Conservation (phyloP, 2,888 invertebrate species). For the Teleogryllus oceanicus region DNA sequence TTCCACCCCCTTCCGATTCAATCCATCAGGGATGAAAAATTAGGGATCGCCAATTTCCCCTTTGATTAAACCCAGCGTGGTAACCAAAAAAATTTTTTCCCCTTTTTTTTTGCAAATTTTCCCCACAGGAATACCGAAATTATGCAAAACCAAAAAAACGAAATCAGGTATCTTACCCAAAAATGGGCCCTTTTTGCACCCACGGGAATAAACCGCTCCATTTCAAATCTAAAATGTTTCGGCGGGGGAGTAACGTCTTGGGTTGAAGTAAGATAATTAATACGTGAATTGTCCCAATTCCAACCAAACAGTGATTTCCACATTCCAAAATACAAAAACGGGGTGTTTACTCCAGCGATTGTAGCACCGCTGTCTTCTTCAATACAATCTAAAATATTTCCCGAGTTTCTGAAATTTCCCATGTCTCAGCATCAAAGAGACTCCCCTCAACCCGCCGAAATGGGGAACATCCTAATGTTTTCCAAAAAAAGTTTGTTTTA, state of each 20-base stretch:
- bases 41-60: conserved; percentile 99
- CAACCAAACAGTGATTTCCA: conserved; percentile 99
- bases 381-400: conserved; percentile 91
- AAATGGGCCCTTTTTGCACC: conserved; percentile 84
- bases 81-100: conserved; percentile 97
- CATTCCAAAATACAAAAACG: conserved; percentile 99
- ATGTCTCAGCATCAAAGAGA: conserved; percentile 46
- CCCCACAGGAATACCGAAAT: conserved; percentile 95
- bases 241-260: conserved; percentile 95
- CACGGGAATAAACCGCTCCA: conserved; percentile 82
- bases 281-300: too few relatives aligned
- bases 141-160: conserved; percentile 88
- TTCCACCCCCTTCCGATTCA: too few relatives aligned
- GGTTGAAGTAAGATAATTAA: conserved; percentile 96
- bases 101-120: conserved; percentile 92
- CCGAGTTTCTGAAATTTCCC: conserved; percentile 55
- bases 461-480: neutral
- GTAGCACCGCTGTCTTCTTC: conserved; percentile 92
- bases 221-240: conserved; percentile 89
- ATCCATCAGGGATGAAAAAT: conserved; percentile 98
- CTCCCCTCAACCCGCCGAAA: too few relatives aligned
- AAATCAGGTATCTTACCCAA: conserved; percentile 96
- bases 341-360: conserved; percentile 97
- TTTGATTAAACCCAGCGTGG: conserved; percentile 97
- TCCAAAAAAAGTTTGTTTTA: neutral